Conservation (phyloP, 2,113 vertebrate genomes). For the Galemys pyrenaicus region DNA sequence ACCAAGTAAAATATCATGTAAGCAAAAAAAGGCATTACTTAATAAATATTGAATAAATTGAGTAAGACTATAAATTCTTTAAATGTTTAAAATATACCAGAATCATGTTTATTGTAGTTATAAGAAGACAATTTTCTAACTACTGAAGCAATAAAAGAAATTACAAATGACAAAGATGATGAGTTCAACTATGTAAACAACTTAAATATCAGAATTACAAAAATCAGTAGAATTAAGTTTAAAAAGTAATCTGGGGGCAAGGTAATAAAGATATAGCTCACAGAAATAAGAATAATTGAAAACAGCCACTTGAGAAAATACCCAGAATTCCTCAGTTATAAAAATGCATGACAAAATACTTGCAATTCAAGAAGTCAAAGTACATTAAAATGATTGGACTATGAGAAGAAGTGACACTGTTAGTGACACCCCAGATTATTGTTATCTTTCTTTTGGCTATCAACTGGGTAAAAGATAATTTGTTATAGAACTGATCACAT, state of each 20-base stretch:
- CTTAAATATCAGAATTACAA: slow-evolving; percentile 21
- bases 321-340: background rate
- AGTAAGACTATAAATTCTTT: background rate
- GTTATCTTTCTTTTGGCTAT: background rate
- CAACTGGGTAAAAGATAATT: background rate
- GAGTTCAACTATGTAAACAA: background rate
- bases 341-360: slow-evolving; percentile 29
- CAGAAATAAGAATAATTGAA: slow-evolving; percentile 21
- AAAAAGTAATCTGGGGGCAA: slow-evolving; percentile 5
- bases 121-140: background rate
- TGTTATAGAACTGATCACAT: background rate
- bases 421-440: background rate
- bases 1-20: background rate
- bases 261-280: background rate
- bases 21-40: background rate
- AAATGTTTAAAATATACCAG: background rate
- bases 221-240: slow-evolving; percentile 26
- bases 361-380: background rate
- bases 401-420: background rate
- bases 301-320: slow-evolving; percentile 31
- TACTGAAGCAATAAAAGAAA: background rate
- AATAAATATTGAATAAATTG: slow-evolving; percentile 24
- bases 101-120: background rate
- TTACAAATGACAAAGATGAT: background rate
- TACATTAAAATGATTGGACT: background rate